Percentiles rank a stretch among this genome's conserved stretches.
Evolutionary conservation across 2,113 vertebrate genomes (phyloP).

Genomic region (Bos javanicus): DNA sequence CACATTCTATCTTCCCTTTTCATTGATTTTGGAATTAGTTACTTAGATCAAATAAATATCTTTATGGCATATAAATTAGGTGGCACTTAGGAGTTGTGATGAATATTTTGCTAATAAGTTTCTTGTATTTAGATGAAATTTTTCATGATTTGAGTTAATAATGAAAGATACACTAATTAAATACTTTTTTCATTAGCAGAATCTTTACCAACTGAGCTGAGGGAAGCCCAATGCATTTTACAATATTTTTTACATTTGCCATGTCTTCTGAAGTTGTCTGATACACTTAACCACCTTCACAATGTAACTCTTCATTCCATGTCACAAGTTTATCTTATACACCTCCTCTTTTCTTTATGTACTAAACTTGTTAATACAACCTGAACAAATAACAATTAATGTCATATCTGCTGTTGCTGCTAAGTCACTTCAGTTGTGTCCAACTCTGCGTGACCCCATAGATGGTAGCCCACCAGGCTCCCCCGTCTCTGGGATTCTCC

Average conservation of each 20-base stretch:
- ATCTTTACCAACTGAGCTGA: background rate
- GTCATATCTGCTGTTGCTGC: too few relatives aligned
- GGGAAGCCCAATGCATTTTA: background rate
- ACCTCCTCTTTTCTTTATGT: background rate
- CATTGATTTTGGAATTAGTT: background rate
- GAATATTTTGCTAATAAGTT: background rate
- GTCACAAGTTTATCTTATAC: background rate
- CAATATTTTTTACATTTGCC: background rate
- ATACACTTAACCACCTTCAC: background rate
- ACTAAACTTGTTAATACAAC: background rate
- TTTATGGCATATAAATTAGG: background rate
- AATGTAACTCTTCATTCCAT: background rate
- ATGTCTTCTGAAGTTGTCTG: background rate
- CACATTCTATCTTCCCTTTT: background rate
- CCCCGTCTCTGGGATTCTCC: too few relatives aligned
- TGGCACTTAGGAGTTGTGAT: background rate
- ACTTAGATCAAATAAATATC: background rate
- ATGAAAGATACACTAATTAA: background rate
- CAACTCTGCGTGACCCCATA: too few relatives aligned
- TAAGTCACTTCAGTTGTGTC: too few relatives aligned
- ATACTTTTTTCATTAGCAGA: background rate
- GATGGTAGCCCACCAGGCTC: too few relatives aligned
- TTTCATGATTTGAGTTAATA: background rate
- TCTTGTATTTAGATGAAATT: background rate
- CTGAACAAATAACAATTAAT: background rate